Evolutionary conservation across 1,140 invertebrate species (phyloP), one percentile per base, ranked within the genome.

Genomic region (Oreohelix idahoensis): DNA sequence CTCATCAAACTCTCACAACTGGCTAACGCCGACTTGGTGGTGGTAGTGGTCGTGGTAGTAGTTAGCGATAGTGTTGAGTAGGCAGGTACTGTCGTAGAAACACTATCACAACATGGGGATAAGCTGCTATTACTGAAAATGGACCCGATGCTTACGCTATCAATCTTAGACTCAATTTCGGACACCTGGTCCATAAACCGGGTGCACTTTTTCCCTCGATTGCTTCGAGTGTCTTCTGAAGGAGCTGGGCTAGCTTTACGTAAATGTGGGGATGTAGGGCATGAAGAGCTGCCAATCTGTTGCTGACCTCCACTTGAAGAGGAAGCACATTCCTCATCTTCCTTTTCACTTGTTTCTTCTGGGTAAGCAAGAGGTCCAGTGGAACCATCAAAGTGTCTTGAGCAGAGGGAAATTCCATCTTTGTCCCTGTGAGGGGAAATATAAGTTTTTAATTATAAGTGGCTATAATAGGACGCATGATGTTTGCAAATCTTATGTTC

Each of bases 171-270:
- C 66, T 82, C 80, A 5, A 82, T 82, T 35, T 82, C 80, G 0
- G 80, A 75, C 32, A 82, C 80, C 71, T 82, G 70, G 51, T 82
- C 80, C 80, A 75, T 82, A 51, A 82, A 82, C n/a, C 80, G 42
- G 32, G 80, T 82, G 35, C 80, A 82, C 49, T 82, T 82, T 35
- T 82, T 82, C 32, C 80, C 71, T 15, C 80, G 13, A 32, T 20
- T 32, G 58, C 80, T 82, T 26, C 71, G n/a, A 20, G 42, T 32
- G 29, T 82, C 80, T 36, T 73, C 71, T 42, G 71, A 74, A n/a
- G 80, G 80, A 29, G 80, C 80, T 53, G 80, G 80, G 39, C 80
- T 82, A n/a, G 79, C 79, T 71, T 82, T 82, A 0, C 80, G 49
- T 10, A 75, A 45, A 29, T 75, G 70, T 38, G 80, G 80, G 29